These are phyloP conservation scores for Montipora capricornis DNA, from an alignment of 64 coral and sea anemone genomes.

Conservation along the genomic window DNA sequence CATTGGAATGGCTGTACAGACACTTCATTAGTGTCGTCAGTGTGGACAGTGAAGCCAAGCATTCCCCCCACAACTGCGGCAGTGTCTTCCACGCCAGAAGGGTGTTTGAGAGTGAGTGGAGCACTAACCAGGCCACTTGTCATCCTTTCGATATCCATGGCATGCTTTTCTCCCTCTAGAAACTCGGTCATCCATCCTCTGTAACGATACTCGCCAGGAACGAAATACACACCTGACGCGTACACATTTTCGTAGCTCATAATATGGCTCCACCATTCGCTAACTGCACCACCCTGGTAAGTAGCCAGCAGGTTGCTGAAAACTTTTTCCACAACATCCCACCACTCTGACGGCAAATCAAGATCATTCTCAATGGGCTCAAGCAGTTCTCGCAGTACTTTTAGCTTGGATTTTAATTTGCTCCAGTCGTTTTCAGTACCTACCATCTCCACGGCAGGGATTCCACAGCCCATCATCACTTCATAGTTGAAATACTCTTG, in stretches of 20 bases:
- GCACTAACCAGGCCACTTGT: conserved; percentile 71
- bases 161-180: conserved; percentile 6
- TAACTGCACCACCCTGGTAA: conserved; percentile 32
- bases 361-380: conserved; percentile 64
- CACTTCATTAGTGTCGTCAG: neutral
- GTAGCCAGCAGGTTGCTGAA: conserved; percentile 69
- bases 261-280: no score
- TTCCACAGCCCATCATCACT: conserved; percentile 34
- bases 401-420: conserved; percentile 59
- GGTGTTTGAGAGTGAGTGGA: conserved; percentile 39
- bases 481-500: conserved; percentile 64
- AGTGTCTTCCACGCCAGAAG: conserved; percentile 42
- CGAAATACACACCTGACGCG: no score
- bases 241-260: no score
- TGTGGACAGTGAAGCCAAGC: conserved; percentile 66
- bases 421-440: conserved; percentile 74
- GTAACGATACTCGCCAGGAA: no score
- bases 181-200: neutral
- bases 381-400: conserved; percentile 42
- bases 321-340: conserved; percentile 41
- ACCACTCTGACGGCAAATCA: conserved; percentile 25
- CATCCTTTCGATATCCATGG: conserved; percentile 48
- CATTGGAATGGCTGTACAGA: conserved; percentile 84
- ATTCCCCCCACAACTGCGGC: conserved; percentile 76
- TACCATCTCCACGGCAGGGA: conserved; percentile 27